Evolutionary conservation across 2,888 invertebrate genomes (phyloP).

Genomic region (Synergus umbraculus): DNA sequence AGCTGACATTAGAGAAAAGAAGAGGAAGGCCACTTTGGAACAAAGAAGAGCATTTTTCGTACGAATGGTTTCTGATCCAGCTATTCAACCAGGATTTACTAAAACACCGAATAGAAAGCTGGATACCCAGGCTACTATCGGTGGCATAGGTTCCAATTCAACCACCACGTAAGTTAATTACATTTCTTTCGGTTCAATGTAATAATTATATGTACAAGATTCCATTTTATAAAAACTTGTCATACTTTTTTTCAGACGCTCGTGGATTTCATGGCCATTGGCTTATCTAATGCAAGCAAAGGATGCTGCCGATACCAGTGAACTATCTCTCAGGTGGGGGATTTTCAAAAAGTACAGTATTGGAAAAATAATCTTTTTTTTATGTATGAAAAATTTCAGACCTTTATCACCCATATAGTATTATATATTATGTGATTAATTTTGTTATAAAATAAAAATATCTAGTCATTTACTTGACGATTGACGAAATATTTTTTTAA

Average conservation of each 20-base stretch:
- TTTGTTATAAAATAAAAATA: too few species aligned
- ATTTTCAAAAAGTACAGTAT: slow-evolving; percentile 40
- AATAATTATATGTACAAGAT: slow-evolving; percentile 21
- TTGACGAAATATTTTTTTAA: slow-evolving; percentile 70
- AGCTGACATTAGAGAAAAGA: slow-evolving; percentile 86
- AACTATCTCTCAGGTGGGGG: slow-evolving; percentile 87
- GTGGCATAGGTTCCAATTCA: slow-evolving; percentile 69
- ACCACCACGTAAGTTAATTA: slow-evolving; percentile 58
- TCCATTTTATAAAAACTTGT: neutral
- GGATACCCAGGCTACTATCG: slow-evolving; percentile 72
- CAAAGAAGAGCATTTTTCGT: slow-evolving; percentile 97
- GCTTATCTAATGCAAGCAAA: slow-evolving; percentile 92
- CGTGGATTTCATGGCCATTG: slow-evolving; percentile 96
- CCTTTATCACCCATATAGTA: neutral
- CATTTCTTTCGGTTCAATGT: neutral
- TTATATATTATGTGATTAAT: too few species aligned
- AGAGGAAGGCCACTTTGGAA: slow-evolving; percentile 88
- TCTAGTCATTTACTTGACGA: neutral
- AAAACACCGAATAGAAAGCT: slow-evolving; percentile 74
- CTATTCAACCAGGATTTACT: slow-evolving; percentile 81
- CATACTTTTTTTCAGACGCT: slow-evolving; percentile 79
- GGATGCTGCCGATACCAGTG: slow-evolving; percentile 82
- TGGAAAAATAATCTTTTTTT: slow-evolving; percentile 2
- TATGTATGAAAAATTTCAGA: neutral
- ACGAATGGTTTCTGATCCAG: slow-evolving; percentile 98